phyloP scores from a whole-genome alignment of 2,797 vertebrate species.

The Cichlasoma orientale region DNA sequence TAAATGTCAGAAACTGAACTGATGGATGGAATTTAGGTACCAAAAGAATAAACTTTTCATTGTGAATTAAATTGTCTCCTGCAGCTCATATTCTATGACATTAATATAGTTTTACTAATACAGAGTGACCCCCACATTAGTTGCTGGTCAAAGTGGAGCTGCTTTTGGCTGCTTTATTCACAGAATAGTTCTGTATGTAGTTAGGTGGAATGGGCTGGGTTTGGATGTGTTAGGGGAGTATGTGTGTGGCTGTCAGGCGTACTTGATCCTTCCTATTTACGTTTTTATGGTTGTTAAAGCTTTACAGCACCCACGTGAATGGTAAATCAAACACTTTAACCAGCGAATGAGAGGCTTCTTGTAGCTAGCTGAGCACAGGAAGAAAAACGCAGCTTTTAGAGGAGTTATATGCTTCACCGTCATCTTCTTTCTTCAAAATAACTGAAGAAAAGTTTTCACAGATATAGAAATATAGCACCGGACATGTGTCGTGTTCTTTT shows the following conservation, averaged over 20 bases:
- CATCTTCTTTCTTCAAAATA: not conserved
- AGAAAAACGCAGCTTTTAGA: not conserved
- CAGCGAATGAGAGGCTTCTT: not conserved
- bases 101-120: not conserved
- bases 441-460: not conserved
- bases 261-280: slow-evolving; percentile 3
- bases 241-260: not conserved
- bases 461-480: not conserved
- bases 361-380: not conserved
- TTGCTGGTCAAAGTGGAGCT: not conserved
- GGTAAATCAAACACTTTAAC: not conserved
- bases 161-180: not conserved
- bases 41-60: not conserved
- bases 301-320: not conserved
- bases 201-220: not conserved
- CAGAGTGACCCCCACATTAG: not conserved
- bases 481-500: slow-evolving; percentile 24
- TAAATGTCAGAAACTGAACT: not conserved
- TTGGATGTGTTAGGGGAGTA: not conserved
- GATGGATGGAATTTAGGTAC: not conserved
- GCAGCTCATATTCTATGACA: not conserved
- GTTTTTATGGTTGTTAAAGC: not conserved
- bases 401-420: not conserved
- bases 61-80: not conserved
- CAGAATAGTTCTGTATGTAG: not conserved